Conservation (phyloP, 1,140 invertebrate genomes). For the Portunus trituberculatus region DNA sequence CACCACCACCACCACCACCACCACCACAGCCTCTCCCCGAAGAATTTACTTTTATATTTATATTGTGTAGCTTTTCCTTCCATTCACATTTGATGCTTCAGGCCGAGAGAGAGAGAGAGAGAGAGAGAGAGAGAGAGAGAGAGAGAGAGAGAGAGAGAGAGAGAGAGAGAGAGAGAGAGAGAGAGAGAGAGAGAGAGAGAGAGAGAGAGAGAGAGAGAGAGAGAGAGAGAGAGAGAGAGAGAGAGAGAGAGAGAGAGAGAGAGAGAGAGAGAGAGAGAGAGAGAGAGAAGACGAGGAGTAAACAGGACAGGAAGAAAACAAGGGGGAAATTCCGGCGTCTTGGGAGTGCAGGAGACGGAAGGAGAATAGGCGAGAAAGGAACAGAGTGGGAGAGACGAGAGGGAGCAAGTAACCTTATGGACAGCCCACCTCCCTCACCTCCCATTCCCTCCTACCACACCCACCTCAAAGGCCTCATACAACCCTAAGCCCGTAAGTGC, state of each 20-base stretch:
- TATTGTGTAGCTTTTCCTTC: background rate
- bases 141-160: too few relatives aligned
- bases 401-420: background rate
- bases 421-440: background rate
- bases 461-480: conserved; percentile 7
- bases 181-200: background rate
- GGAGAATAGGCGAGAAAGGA: background rate
- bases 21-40: background rate
- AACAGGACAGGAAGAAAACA: background rate
- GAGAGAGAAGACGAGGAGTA: background rate
- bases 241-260: background rate
- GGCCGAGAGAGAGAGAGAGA: too few relatives aligned
- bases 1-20: too few relatives aligned
- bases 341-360: background rate
- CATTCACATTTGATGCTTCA: too few relatives aligned
- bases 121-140: too few relatives aligned
- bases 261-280: too few relatives aligned
- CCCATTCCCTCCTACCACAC: too few relatives aligned
- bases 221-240: conserved; percentile 20
- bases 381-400: background rate
- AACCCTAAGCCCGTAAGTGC: background rate
- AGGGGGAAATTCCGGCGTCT: background rate
- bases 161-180: too few relatives aligned
- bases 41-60: background rate
- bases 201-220: conserved; percentile 10